These are phyloP conservation scores for Athalia cordata DNA, from an alignment of 2,888 invertebrate genomes.

Conservation along the genomic window DNA sequence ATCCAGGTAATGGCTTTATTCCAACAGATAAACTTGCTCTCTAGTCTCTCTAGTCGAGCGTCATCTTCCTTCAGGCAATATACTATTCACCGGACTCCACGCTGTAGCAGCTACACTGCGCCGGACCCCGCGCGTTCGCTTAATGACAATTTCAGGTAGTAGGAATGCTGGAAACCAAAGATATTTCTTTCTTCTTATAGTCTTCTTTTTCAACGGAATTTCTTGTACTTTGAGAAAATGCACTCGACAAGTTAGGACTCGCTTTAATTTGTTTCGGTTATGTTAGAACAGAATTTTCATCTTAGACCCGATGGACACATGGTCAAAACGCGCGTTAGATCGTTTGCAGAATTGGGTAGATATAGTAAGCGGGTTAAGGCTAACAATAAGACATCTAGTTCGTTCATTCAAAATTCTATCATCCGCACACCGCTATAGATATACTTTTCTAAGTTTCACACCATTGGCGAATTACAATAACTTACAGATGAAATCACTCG, in stretches of 20 bases:
- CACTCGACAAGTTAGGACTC: slow-evolving; percentile 52
- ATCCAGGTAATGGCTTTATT: slow-evolving; percentile 63
- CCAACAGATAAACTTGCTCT: slow-evolving; percentile 51
- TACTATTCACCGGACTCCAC: slow-evolving; percentile 42
- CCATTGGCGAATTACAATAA: background rate
- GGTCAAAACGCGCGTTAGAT: slow-evolving; percentile 12
- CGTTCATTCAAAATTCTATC: background rate
- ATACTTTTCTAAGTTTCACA: slow-evolving; percentile 12
- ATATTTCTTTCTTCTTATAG: slow-evolving; percentile 26
- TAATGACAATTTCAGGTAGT: slow-evolving; percentile 63
- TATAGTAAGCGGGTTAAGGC: background rate
- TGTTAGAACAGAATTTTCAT: slow-evolving; percentile 57
- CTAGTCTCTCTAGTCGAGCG: slow-evolving; percentile 45
- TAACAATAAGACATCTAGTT: background rate
- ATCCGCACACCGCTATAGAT: background rate
- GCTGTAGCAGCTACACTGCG: background rate
- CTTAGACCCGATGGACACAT: slow-evolving; percentile 44
- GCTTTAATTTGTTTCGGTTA: slow-evolving; percentile 53
- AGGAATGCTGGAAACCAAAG: slow-evolving; percentile 58
- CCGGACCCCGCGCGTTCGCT: slow-evolving; percentile 48
- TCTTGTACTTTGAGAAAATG: slow-evolving; percentile 46
- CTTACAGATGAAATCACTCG: no score
- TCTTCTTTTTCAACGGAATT: slow-evolving; percentile 47
- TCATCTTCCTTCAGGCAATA: slow-evolving; percentile 46
- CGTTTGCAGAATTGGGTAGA: slow-evolving; percentile 20